Conservation (phyloP, 2,888 invertebrate genomes). For the Oscheius sp. region DNA sequence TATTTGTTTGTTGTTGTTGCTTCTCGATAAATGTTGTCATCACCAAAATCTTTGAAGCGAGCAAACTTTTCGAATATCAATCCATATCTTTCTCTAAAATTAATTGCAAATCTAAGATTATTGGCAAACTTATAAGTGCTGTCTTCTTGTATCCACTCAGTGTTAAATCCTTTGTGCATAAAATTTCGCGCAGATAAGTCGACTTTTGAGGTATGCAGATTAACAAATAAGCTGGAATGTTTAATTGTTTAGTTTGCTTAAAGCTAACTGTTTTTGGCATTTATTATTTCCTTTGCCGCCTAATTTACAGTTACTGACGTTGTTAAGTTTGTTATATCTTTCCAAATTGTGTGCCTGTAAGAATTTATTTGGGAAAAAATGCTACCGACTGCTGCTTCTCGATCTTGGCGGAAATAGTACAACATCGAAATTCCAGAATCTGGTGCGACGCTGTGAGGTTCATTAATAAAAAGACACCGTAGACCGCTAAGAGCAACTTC, state of each 20-base stretch:
- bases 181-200: not conserved
- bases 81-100: not conserved
- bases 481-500: not conserved
- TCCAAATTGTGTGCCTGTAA: not conserved
- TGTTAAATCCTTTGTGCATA: not conserved
- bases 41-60: not conserved
- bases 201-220: not conserved
- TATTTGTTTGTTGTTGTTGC: not conserved
- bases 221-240: not conserved
- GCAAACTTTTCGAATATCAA: not conserved
- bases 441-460: slow-evolving; percentile 18
- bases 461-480: not conserved
- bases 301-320: not conserved
- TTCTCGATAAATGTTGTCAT: not conserved
- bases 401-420: slow-evolving; percentile 7
- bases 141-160: not conserved
- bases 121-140: not conserved
- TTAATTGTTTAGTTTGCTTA: too few relatives aligned
- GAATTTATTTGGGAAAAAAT: not conserved
- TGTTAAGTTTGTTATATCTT: too few relatives aligned
- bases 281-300: not conserved
- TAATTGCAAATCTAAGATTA: not conserved
- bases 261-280: not conserved
- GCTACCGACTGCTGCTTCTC: not conserved
- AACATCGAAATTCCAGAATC: slow-evolving; percentile 3